These are phyloP conservation scores for Bathynomus jamesi DNA, from an alignment of 1,140 invertebrate species.

Conservation along the genomic window DNA sequence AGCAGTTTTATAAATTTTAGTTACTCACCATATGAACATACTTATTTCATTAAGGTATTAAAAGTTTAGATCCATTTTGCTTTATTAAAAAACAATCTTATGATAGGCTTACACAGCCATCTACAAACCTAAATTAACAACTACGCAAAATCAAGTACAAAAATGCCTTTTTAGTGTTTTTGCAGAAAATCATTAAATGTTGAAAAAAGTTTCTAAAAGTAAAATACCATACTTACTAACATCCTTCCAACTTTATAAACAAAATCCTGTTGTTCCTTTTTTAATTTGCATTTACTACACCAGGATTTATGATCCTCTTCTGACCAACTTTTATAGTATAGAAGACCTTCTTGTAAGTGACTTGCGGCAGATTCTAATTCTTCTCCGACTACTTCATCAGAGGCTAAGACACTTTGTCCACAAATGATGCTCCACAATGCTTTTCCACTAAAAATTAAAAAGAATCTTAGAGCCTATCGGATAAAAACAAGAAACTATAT, in stretches of 20 bases:
- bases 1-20: too few relatives aligned
- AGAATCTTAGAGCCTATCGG: too few relatives aligned
- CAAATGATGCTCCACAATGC: constrained; percentile 14
- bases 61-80: too few relatives aligned
- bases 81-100: too few relatives aligned
- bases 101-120: too few relatives aligned
- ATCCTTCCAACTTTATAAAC: constrained; percentile 4
- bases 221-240: constrained; percentile 5
- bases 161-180: too few relatives aligned
- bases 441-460: constrained; percentile 23
- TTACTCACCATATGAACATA: too few relatives aligned
- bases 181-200: too few relatives aligned
- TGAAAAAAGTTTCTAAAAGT: not conserved
- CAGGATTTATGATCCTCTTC: constrained; percentile 4
- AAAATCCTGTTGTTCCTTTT: constrained; percentile 13
- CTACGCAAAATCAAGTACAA: too few relatives aligned
- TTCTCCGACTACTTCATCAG: constrained; percentile 15
- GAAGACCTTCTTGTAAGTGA: constrained; percentile 4
- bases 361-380: constrained; percentile 11
- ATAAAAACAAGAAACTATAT: too few relatives aligned
- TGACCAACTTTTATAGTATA: not conserved
- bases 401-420: constrained; percentile 8
- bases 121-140: too few relatives aligned
- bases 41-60: too few relatives aligned
- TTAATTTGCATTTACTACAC: constrained; percentile 2